Evolutionary conservation across 2,113 vertebrate genomes (phyloP).

Genomic region (Sialia sialis): DNA sequence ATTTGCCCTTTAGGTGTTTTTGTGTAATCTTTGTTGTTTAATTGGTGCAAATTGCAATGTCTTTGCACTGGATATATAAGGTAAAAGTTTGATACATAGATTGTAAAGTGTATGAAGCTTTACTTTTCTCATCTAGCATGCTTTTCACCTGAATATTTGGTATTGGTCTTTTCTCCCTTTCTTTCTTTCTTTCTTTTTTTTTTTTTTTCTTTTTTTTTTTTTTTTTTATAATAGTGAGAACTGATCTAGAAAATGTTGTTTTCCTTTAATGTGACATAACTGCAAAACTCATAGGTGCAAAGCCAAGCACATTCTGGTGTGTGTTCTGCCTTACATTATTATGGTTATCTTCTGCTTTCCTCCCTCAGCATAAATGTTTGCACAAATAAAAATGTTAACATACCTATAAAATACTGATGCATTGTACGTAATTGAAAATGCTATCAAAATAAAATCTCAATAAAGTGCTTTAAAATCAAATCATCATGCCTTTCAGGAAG

Average conservation of each 20-base stretch:
- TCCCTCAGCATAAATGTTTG: background rate
- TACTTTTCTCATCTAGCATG: background rate
- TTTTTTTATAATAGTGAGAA: background rate
- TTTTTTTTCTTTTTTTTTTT: too few relatives aligned
- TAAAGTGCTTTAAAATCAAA: conserved; percentile 19
- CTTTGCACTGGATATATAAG: background rate
- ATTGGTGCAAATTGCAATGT: background rate
- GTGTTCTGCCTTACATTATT: background rate
- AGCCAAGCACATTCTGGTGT: background rate
- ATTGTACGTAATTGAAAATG: background rate
- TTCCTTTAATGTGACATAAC: background rate
- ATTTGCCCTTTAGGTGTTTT: background rate
- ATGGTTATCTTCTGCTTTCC: background rate
- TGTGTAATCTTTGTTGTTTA: background rate
- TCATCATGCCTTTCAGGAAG: background rate
- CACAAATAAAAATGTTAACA: background rate
- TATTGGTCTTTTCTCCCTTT: background rate
- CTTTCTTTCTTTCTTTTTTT: too few relatives aligned
- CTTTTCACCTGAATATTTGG: background rate
- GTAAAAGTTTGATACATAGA: background rate
- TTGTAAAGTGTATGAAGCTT: background rate
- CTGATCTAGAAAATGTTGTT: background rate
- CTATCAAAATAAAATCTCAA: background rate
- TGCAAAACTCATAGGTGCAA: background rate
- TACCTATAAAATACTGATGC: background rate